Evolutionary conservation across 2,113 vertebrate genomes (phyloP).

Genomic region (Nanorana parkeri): DNA sequence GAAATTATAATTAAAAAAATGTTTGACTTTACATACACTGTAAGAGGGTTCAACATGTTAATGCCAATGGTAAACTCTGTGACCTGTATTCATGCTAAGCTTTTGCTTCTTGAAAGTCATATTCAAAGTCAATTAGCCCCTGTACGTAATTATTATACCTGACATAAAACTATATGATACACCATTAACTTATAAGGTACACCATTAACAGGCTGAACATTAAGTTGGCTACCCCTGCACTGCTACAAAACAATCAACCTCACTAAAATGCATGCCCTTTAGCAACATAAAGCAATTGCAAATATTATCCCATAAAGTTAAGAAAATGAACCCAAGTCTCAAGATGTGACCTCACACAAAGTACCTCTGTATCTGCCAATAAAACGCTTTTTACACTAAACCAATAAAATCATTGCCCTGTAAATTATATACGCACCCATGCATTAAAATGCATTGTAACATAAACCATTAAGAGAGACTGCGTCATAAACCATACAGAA

Average conservation of each 20-base stretch:
- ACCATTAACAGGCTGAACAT: slow-evolving; percentile 28
- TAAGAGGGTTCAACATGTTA: background rate
- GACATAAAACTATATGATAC: slow-evolving; percentile 19
- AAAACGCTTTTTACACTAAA: slow-evolving; percentile 18
- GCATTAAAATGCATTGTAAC: background rate
- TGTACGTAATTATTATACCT: background rate
- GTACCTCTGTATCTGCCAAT: background rate
- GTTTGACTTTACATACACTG: no score
- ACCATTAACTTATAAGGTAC: slow-evolving; percentile 3
- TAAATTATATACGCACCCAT: slow-evolving; percentile 13
- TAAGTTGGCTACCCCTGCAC: background rate
- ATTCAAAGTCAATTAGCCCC: slow-evolving; percentile 9
- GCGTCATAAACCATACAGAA: slow-evolving; percentile 10
- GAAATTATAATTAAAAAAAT: no score
- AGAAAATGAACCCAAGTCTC: background rate
- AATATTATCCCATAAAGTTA: slow-evolving; percentile 14
- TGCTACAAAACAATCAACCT: background rate
- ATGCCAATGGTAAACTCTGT: background rate
- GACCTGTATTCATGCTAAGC: background rate
- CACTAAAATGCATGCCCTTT: background rate
- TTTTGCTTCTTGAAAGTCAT: background rate
- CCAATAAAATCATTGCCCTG: slow-evolving; percentile 36
- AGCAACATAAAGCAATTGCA: background rate
- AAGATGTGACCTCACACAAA: background rate
- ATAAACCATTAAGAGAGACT: slow-evolving; percentile 38